Base-by-base conservation (phyloP, 2,113 vertebrate genomes). In the Anoplopoma fimbria region DNA sequence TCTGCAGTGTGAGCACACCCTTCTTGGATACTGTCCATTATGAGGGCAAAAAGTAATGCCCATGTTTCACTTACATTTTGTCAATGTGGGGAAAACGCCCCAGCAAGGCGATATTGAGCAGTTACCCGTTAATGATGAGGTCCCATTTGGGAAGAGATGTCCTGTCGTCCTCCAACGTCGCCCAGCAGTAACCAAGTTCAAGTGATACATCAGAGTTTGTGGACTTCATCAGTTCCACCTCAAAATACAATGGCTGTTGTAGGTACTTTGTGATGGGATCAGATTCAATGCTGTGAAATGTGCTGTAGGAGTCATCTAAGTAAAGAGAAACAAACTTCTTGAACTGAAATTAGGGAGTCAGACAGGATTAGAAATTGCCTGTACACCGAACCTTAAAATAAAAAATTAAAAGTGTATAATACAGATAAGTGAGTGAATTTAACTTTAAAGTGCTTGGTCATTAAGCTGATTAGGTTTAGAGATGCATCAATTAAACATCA, bases 141-240 rank as follows among this genome's bases (percentile, higher is more conserved):
- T 93, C 89, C 95, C 94, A 95, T 89, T 87, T 88, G 5, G 93
- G 94, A 10, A 68, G 73, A 4, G 90, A 93, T 1, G 0, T 57
- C 65, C 79, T 33, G 57, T 95, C 83, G 0, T 81, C 17, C 0
- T 69, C 33, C 3, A 67, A 42, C 0, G 95, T 95, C 2, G 89
- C 95, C 95, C 95, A 96, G 75, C 94, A 96, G 85, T 90, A 91
- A 57, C 93, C 91, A 81, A 96, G 67, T 49, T 90, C 82, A n/a
- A 96, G 53, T 1, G 92, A 92, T 0, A 95, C 47, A 6, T 38
- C 7, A 4, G 92, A 81, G 47, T 93, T 93, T 27, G 23, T 64
- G 2, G 85, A 81, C 23, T 17, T 74, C 31, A 83, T 79, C 81
- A 95, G 76, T 51, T 88, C 86, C 67, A 95, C 89, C 74, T 96